Conservation (phyloP, 2,797 vertebrate species). For the Pelobates cultripes region DNA sequence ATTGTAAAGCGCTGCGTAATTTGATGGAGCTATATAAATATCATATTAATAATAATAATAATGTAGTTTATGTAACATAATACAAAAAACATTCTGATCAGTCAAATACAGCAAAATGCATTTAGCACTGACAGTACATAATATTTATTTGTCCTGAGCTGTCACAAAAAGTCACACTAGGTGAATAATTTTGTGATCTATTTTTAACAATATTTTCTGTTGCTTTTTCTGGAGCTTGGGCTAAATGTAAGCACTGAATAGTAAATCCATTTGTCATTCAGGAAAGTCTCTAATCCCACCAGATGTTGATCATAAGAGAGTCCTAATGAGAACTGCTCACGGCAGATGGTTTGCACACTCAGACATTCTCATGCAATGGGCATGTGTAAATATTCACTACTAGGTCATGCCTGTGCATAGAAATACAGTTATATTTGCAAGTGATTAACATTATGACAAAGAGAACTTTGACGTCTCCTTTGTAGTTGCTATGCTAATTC, state of each 20-base stretch:
- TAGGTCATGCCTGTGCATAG: conserved; percentile 3
- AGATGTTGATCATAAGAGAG: conserved; percentile 63
- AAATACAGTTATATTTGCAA: neutral
- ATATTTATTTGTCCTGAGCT: neutral
- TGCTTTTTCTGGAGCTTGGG: conserved; percentile 59
- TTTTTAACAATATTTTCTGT: conserved; percentile 59
- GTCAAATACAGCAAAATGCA: no score
- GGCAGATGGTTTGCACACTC: conserved; percentile 58
- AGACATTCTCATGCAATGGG: conserved; percentile 57
- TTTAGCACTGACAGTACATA: neutral
- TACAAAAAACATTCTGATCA: no score
- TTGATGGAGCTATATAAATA: no score
- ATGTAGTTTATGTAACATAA: no score
- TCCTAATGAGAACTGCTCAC: conserved; percentile 60
- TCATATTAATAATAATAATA: no score
- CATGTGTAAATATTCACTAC: conserved; percentile 49
- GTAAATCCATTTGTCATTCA: conserved; percentile 64
- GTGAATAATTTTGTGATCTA: conserved; percentile 20
- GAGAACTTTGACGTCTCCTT: no score
- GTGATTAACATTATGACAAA: neutral
- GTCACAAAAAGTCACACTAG: conserved; percentile 6
- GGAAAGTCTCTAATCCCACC: conserved; percentile 60
- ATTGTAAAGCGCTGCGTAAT: no score
- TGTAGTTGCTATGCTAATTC: no score
- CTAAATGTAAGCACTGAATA: conserved; percentile 63